Percentiles rank a stretch among this genome's conserved stretches.
Conservation (phyloP, 2,888 invertebrate genomes). For the Griposia aprilina region DNA sequence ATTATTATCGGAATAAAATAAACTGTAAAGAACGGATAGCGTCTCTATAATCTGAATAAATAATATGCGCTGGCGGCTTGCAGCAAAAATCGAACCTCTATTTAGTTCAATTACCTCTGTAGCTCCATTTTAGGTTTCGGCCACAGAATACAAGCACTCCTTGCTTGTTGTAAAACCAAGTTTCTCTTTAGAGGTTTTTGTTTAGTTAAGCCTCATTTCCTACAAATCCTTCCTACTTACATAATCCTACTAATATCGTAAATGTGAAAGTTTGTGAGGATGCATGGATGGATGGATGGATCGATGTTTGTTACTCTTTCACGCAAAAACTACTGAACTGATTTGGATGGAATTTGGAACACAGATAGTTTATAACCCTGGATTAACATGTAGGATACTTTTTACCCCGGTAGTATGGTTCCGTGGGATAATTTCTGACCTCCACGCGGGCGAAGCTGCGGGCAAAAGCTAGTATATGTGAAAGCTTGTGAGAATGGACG, state of each 20-base stretch:
- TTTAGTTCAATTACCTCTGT: slow-evolving; percentile 29
- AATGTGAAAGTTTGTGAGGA: not conserved
- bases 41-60: slow-evolving; percentile 34
- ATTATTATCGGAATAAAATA: slow-evolving; percentile 23
- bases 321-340: too few species aligned
- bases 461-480: too few species aligned
- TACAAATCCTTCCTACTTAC: too few species aligned
- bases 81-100: slow-evolving; percentile 30
- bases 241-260: not conserved
- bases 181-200: not conserved
- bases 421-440: too few species aligned
- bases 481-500: not conserved
- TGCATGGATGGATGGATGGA: too few species aligned
- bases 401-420: too few species aligned
- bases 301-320: too few species aligned
- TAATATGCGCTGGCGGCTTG: slow-evolving; percentile 39
- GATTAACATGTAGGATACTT: rapidly evolving
- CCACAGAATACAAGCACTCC: not conserved
- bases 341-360: not conserved
- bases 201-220: not conserved
- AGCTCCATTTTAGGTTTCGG: slow-evolving; percentile 14
- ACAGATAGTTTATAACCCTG: not conserved
- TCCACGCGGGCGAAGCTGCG: too few species aligned
- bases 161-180: not conserved
- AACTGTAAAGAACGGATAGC: not conserved